Evolutionary conservation across 2,113 vertebrate species (phyloP).

Genomic region (Bolborhynchus lineola): DNA sequence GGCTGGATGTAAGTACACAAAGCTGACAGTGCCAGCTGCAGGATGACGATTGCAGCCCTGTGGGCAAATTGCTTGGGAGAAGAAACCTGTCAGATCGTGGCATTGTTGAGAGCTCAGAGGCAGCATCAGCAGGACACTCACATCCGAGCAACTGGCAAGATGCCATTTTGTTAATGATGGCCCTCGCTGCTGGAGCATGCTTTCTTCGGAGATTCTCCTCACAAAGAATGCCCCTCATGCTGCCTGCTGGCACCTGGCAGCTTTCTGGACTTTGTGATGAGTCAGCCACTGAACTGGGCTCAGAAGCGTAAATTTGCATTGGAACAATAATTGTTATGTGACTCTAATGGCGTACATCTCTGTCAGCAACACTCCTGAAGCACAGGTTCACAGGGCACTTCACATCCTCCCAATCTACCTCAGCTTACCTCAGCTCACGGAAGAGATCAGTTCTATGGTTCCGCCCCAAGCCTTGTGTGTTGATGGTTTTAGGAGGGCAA

Average conservation of each 20-base stretch:
- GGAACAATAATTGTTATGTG: not conserved
- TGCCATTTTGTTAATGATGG: not conserved
- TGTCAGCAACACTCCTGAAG: not conserved
- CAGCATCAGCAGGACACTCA: not conserved
- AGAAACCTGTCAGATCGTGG: not conserved
- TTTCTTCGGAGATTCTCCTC: not conserved
- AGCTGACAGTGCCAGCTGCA: not conserved
- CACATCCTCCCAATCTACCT: not conserved
- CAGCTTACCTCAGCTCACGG: not conserved
- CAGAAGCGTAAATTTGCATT: not conserved
- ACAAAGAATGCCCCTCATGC: not conserved
- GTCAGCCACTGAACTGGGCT: not conserved
- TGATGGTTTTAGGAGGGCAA: not conserved
- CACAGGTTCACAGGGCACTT: rapidly evolving
- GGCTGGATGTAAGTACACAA: not conserved
- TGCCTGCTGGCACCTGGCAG: not conserved
- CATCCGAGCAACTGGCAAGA: not conserved
- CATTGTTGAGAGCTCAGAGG: not conserved
- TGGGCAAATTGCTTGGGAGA: not conserved
- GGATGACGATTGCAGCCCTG: not conserved
- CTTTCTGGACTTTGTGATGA: not conserved
- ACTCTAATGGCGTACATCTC: not conserved
- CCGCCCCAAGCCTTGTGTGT: rapidly evolving
- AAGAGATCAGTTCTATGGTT: not conserved
- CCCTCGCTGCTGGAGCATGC: not conserved